Conservation (phyloP, 2,797 vertebrate genomes). For the Xenops minutus region DNA sequence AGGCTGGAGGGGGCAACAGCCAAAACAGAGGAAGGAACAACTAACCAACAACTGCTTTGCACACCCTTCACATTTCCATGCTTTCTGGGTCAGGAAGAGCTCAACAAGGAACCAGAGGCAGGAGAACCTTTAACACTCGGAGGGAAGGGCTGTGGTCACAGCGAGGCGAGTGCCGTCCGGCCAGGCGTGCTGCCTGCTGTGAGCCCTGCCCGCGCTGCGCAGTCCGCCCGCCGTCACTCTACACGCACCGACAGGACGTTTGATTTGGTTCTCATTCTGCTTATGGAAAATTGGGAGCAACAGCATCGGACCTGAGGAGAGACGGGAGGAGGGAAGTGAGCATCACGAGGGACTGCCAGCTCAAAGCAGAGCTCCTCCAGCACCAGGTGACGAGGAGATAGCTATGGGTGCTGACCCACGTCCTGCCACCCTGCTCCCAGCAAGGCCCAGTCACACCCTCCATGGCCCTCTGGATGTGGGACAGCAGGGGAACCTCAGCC, state of each 20-base stretch:
- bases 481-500: background rate
- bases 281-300: constrained; percentile 79
- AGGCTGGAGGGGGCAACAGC: background rate
- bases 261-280: constrained; percentile 78
- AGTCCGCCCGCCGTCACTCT: constrained; percentile 62
- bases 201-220: constrained; percentile 59
- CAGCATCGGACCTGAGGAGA: constrained; percentile 76
- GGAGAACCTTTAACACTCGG: constrained; percentile 67
- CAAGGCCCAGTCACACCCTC: accelerated
- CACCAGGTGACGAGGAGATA: background rate
- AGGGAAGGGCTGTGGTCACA: constrained; percentile 65
- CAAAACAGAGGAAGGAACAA: background rate
- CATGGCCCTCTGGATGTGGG: background rate
- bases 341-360: background rate
- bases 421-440: background rate
- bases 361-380: background rate
- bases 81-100: constrained; percentile 73
- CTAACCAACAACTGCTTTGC: constrained; percentile 61
- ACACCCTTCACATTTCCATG: constrained; percentile 70
- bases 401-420: accelerated
- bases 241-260: constrained; percentile 45
- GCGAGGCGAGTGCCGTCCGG: constrained; percentile 51
- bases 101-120: constrained; percentile 75
- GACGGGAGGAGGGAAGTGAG: constrained; percentile 72
- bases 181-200: constrained; percentile 27